These are phyloP conservation scores for Lutraria lutraria DNA, from an alignment of 2,888 invertebrate genomes.

Conservation along the genomic window DNA sequence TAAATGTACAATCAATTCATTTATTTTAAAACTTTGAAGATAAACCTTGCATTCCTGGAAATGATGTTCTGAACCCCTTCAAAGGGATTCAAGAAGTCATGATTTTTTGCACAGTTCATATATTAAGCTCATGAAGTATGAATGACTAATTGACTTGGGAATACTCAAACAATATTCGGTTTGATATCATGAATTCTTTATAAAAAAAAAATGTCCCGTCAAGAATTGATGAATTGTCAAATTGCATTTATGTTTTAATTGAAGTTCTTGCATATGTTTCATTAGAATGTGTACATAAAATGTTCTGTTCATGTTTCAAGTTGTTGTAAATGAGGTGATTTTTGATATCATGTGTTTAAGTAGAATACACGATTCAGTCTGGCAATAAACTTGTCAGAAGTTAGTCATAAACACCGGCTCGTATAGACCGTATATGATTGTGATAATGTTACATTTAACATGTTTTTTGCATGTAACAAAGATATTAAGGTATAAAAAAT, in stretches of 20 bases:
- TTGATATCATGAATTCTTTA: background rate
- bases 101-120: no score
- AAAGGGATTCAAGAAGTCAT: no score
- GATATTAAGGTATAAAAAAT: slow-evolving; percentile 39
- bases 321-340: background rate
- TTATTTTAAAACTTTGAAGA: no score
- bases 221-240: slow-evolving; percentile 9
- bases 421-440: background rate
- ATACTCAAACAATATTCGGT: no score
- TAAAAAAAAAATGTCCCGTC: background rate
- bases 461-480: slow-evolving; percentile 47
- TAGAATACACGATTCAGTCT: slow-evolving; percentile 10
- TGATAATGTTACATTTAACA: slow-evolving; percentile 30
- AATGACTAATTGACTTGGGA: no score
- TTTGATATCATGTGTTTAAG: slow-evolving; percentile 2
- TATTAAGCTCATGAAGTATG: no score
- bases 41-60: no score
- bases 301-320: background rate
- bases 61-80: no score
- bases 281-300: background rate
- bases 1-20: no score
- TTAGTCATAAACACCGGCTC: slow-evolving; percentile 38
- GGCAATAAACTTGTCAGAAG: slow-evolving; percentile 35
- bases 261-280: no score
- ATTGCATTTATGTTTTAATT: background rate